phyloP scores from a whole-genome alignment of 2,888 invertebrate species.

The Gibbula magus region DNA sequence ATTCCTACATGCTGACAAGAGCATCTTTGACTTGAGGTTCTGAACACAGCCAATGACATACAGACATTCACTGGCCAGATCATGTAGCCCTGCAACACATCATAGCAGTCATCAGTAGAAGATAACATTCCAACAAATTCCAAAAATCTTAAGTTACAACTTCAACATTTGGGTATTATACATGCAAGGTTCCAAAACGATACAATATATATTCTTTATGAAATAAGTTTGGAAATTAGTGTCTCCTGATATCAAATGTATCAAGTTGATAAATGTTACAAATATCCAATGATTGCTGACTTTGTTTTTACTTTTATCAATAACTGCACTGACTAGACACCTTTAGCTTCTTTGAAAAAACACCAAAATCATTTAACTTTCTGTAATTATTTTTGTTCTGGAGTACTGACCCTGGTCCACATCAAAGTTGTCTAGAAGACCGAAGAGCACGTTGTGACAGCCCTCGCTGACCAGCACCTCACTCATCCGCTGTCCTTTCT shows the following conservation, averaged over 20 bases:
- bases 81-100: conserved; percentile 53
- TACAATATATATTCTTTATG: too few relatives aligned
- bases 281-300: too few relatives aligned
- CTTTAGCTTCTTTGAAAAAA: not conserved
- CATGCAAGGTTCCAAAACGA: too few relatives aligned
- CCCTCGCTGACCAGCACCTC: conserved; percentile 44
- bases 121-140: too few relatives aligned
- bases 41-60: conserved; percentile 65
- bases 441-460: conserved; percentile 59
- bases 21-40: conserved; percentile 65
- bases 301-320: not conserved
- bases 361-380: not conserved
- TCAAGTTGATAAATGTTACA: too few relatives aligned
- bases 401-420: conserved; percentile 48
- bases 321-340: not conserved
- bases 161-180: too few relatives aligned
- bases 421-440: conserved; percentile 53
- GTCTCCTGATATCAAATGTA: too few relatives aligned
- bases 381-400: too few relatives aligned
- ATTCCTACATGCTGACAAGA: conserved; percentile 62
- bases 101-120: too few relatives aligned
- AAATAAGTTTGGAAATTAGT: too few relatives aligned
- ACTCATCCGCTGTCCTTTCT: conserved; percentile 49
- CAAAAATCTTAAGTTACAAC: too few relatives aligned
- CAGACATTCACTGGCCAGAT: conserved; percentile 67